Evolutionary conservation across 2,888 invertebrate genomes (phyloP).

Genomic region (Microchrysa polita): DNA sequence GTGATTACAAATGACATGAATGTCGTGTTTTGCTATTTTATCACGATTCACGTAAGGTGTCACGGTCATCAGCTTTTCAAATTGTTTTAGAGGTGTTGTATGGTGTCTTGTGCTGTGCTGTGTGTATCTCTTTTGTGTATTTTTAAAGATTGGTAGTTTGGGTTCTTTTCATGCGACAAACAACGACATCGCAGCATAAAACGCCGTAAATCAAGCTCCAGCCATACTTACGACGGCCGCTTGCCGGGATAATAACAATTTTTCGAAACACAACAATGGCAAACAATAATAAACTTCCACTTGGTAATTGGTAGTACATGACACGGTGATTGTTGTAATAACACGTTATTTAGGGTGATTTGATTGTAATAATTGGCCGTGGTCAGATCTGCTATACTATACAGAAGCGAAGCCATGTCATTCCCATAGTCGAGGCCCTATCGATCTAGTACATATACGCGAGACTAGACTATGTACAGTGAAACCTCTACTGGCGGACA

Average conservation of each 20-base stretch:
- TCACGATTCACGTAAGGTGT: conserved; percentile 33
- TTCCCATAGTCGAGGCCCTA: conserved; percentile 13
- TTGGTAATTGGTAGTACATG: background rate
- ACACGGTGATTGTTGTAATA: conserved; percentile 18
- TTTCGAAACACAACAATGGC: background rate
- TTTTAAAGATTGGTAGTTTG: no score
- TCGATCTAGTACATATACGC: background rate
- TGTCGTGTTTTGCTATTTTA: conserved; percentile 26
- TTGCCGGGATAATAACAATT: background rate
- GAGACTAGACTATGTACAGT: no score
- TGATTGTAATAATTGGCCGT: conserved; percentile 13
- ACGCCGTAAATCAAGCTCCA: no score
- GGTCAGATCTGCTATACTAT: no score
- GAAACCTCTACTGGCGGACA: no score
- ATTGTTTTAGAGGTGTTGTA: conserved; percentile 14
- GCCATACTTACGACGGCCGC: background rate
- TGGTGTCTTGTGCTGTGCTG: no score
- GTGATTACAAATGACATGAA: conserved; percentile 2
- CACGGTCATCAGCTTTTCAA: conserved; percentile 34
- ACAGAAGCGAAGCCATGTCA: background rate
- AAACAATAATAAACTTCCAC: no score
- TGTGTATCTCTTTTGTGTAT: background rate
- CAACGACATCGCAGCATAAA: no score
- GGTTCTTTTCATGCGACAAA: no score
- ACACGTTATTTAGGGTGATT: conserved; percentile 26